Base-by-base conservation (phyloP, 2,113 vertebrate species). In the Danio rerio region DNA sequence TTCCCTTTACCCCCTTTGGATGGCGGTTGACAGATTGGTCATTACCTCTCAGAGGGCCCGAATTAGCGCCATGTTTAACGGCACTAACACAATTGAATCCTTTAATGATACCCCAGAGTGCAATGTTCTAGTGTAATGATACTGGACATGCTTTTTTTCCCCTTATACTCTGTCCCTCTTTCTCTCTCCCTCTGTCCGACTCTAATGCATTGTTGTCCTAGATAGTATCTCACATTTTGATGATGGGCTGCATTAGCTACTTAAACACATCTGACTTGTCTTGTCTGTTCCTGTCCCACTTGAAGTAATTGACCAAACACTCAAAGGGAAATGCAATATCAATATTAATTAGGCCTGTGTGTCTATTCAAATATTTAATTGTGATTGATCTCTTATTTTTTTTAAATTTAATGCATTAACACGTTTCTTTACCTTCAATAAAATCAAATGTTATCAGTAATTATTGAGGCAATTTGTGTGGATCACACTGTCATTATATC, bases 91-190 rank as follows among this genome's bases (percentile, higher is more conserved):
- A 86, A 86, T 85, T 84, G 84, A 85, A 86, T 88, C 86, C 84
- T 73, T 76, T 86, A 88, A 88, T 86, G 84, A 86, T 86, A 84
- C 84, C 86, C 84, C 84, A 88, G 86, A 88, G 86, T 88, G 86
- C 86, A 83, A 84, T 85, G 85, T 85, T 87, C 84, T 78, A 78
- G 83, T 78, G 80, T 85, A 86, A 83, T 86, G 66, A 85, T 72
- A 86, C 81, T 85, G 87, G 83, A 85, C 81, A 82, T 85, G 74
- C 78, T 31, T 31, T 80, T 82, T 53, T 55, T 81, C 81, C 58
- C 69, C 73, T 75, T 42, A 15, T 62, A 62, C 49, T 69, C 53
- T 78, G 65, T 55, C 47, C n/a, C 73, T 71, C 49, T 82, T 62
- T 78, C 21, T 53, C 68, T 68, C 20, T 62, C n/a, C 63, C 61